phyloP scores from a whole-genome alignment of 2,113 vertebrate species.

The Otus sunia region DNA sequence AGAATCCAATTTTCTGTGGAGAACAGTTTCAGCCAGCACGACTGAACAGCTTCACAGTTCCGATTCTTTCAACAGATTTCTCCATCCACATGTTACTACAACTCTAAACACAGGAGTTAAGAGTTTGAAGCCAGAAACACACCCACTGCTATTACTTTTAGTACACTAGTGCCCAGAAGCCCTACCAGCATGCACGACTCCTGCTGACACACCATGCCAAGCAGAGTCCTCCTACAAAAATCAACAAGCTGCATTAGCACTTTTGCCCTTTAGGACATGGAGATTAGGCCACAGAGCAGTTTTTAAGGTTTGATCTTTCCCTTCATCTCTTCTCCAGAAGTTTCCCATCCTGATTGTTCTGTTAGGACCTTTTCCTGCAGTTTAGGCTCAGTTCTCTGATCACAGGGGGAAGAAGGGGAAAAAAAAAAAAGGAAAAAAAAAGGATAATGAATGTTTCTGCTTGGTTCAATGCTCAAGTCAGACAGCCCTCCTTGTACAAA shows the following conservation, averaged over 20 bases:
- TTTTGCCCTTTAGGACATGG: not conserved
- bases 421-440: not conserved
- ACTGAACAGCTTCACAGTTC: not conserved
- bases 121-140: not conserved
- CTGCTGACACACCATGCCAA: not conserved
- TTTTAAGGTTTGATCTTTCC: not conserved
- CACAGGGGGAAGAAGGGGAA: too few species aligned
- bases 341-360: not conserved
- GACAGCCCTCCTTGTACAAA: not conserved
- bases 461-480: not conserved
- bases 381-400: not conserved
- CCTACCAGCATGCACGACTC: not conserved
- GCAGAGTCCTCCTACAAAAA: not conserved
- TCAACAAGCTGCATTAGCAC: fast-evolving
- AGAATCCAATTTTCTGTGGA: not conserved
- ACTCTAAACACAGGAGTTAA: not conserved
- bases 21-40: not conserved
- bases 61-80: not conserved
- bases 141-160: not conserved
- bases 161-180: not conserved
- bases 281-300: not conserved
- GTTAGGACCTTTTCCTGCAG: not conserved
- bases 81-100: not conserved
- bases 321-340: not conserved
- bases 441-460: not conserved